Conservation (phyloP, 2,888 invertebrate genomes). For the Rhamphomyia laevipes region DNA sequence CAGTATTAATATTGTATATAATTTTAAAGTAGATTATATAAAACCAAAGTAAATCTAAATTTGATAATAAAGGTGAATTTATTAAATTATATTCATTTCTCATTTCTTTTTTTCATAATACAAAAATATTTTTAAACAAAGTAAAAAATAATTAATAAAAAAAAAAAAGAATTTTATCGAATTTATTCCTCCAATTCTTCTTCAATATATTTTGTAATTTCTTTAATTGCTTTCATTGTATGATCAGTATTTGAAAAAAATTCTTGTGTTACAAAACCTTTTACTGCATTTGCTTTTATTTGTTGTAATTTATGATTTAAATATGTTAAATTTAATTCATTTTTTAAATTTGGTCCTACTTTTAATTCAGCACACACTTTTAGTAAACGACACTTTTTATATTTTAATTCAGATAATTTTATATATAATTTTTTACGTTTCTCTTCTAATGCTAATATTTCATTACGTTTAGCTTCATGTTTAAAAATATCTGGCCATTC, state of each 20-base stretch:
- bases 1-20: no score
- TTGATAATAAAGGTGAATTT: no score
- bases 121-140: no score
- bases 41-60: no score
- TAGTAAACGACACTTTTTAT: slow-evolving; percentile 26
- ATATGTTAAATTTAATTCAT: slow-evolving; percentile 25
- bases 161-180: no score
- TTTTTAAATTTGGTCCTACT: slow-evolving; percentile 24
- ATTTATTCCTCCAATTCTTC: slow-evolving; percentile 17
- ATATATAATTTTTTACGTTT: slow-evolving; percentile 21
- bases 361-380: slow-evolving; percentile 27
- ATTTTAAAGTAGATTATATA: no score
- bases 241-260: slow-evolving; percentile 24
- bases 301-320: slow-evolving; percentile 25
- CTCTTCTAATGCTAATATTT: slow-evolving; percentile 23
- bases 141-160: no score
- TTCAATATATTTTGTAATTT: slow-evolving; percentile 25
- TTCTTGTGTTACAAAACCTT: slow-evolving; percentile 22
- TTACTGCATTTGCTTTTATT: slow-evolving; percentile 26
- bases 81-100: no score
- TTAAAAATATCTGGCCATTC: slow-evolving; percentile 24
- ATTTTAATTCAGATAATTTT: slow-evolving; percentile 19
- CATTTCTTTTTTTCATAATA: no score
- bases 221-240: slow-evolving; percentile 28
- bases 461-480: slow-evolving; percentile 4